These are phyloP conservation scores for Anthonomus grandis DNA, from an alignment of 1,140 invertebrate species.

Conservation along the genomic window DNA sequence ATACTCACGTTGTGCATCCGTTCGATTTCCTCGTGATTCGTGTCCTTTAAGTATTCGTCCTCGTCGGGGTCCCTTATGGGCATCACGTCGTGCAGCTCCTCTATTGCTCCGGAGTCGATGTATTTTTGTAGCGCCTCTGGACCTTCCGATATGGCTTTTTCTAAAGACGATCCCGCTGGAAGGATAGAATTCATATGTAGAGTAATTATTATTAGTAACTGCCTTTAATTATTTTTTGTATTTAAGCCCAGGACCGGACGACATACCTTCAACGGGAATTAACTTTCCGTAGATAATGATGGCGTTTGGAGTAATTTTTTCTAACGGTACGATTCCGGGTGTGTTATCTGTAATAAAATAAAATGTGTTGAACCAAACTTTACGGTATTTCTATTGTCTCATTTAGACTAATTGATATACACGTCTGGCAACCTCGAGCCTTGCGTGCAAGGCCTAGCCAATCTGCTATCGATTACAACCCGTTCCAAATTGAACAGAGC, in stretches of 20 bases:
- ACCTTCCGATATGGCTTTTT: constrained; percentile 71
- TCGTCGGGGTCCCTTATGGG: constrained; percentile 58
- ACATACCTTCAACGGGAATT: constrained; percentile 67
- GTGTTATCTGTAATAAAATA: constrained; percentile 70
- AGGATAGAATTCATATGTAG: constrained; percentile 23
- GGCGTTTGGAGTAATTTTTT: constrained; percentile 69
- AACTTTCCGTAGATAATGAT: constrained; percentile 78
- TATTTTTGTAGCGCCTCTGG: constrained; percentile 70
- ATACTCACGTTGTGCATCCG: constrained; percentile 35
- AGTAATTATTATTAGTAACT: neutral
- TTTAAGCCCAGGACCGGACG: neutral
- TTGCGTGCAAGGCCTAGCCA: too few species aligned
- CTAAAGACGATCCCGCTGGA: constrained; percentile 67
- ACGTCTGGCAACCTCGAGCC: too few species aligned
- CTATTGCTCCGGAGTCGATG: constrained; percentile 72
- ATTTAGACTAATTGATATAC: neutral
- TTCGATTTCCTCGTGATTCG: constrained; percentile 28
- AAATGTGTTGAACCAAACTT: constrained; percentile 55
- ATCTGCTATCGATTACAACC: too few species aligned
- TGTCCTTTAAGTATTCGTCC: constrained; percentile 55
- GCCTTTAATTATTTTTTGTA: neutral
- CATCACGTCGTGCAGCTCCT: constrained; percentile 72
- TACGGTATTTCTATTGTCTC: constrained; percentile 28
- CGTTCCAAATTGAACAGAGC: too few species aligned
- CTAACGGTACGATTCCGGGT: constrained; percentile 65